Percentiles rank a stretch among this genome's conserved stretches.
Evolutionary conservation across 2,797 vertebrate species (phyloP).

Genomic region (Eulemur mongoz): DNA sequence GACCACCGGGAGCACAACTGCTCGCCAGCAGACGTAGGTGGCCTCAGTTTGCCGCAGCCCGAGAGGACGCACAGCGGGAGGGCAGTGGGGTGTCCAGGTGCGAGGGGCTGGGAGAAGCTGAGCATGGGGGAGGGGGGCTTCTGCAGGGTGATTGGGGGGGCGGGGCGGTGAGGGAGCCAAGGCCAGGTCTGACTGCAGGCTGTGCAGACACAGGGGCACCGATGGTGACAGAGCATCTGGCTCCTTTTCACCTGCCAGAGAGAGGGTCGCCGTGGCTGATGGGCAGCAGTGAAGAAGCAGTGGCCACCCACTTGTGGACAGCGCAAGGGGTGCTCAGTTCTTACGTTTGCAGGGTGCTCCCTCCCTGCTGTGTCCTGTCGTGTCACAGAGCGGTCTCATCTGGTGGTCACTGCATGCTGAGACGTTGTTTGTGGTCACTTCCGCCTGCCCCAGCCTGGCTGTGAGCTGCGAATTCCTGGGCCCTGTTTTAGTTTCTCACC

Average conservation of each 20-base stretch:
- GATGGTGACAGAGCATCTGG: accelerated
- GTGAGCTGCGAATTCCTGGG: background rate
- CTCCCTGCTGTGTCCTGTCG: background rate
- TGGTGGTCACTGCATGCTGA: background rate
- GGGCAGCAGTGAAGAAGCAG: background rate
- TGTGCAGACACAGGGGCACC: background rate
- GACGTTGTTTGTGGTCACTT: background rate
- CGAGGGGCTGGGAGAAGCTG: too few relatives aligned
- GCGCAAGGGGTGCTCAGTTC: accelerated
- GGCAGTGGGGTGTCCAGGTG: background rate
- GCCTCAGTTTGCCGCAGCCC: background rate
- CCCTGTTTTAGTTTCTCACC: background rate
- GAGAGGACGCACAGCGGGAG: background rate
- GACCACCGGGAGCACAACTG: background rate
- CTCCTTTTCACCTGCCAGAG: background rate
- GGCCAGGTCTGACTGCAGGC: background rate
- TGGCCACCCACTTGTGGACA: accelerated
- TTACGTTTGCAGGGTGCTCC: background rate
- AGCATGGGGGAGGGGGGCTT: background rate
- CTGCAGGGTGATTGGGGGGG: background rate
- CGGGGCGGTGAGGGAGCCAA: accelerated
- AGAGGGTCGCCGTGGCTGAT: accelerated
- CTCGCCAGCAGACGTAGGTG: background rate
- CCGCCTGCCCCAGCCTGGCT: background rate
- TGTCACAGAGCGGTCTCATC: accelerated